Evolutionary conservation across 2,113 vertebrate genomes (phyloP).

Genomic region (Onychostruthus taczanowskii): DNA sequence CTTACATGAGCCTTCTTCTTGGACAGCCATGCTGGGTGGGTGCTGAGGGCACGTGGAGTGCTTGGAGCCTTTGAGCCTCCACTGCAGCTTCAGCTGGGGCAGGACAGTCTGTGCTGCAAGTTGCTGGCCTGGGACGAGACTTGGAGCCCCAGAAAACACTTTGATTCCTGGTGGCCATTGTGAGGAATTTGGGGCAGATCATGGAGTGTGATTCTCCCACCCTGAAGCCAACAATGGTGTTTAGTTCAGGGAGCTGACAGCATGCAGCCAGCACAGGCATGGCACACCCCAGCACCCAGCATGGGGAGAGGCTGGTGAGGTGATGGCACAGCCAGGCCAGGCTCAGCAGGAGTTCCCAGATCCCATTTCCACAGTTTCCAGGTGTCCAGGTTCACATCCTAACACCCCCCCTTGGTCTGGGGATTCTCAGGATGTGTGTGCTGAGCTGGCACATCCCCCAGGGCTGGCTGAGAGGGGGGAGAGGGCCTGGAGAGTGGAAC

Average conservation of each 20-base stretch:
- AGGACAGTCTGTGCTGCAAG: neutral
- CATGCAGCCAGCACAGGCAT: neutral
- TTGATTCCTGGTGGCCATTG: neutral
- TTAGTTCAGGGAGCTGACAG: neutral
- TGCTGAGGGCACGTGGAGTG: neutral
- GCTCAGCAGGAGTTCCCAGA: neutral
- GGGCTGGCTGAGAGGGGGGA: neutral
- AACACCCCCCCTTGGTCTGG: rapidly evolving
- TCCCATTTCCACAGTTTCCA: neutral
- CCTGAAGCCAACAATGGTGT: rapidly evolving
- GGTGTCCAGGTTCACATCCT: neutral
- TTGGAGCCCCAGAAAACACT: neutral
- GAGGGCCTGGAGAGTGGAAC: neutral
- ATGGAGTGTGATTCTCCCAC: neutral
- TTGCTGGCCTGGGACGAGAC: neutral
- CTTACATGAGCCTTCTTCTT: neutral
- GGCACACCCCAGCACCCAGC: neutral
- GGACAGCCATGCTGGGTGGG: neutral
- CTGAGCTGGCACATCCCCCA: neutral
- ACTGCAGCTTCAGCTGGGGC: neutral
- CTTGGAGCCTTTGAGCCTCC: neutral
- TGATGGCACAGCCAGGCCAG: neutral
- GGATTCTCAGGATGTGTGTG: neutral
- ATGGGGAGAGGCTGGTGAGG: rapidly evolving
- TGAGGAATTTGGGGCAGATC: neutral